Evolutionary conservation across 64 coral and sea anemone genomes (phyloP).

Genomic region (Actinia equina): DNA sequence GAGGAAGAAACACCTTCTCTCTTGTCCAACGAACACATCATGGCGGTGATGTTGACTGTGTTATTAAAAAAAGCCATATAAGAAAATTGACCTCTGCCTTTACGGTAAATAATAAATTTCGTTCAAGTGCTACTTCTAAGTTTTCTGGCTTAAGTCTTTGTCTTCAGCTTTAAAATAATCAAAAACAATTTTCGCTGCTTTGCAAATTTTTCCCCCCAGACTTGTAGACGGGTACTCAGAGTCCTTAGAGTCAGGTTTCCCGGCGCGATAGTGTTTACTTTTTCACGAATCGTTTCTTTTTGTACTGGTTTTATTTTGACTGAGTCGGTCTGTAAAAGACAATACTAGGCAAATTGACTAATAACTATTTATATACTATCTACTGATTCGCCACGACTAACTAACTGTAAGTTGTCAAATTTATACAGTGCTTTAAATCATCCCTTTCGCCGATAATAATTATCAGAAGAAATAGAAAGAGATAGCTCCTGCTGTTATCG

Average conservation of each 20-base stretch:
- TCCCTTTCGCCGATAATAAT: background rate
- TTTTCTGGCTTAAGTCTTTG: background rate
- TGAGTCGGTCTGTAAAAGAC: too few species aligned
- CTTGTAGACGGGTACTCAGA: background rate
- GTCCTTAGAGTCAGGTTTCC: background rate
- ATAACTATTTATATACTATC: too few species aligned
- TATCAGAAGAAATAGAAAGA: background rate
- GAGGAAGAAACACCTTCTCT: background rate
- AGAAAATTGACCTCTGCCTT: background rate
- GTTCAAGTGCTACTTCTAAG: background rate
- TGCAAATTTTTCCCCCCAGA: background rate
- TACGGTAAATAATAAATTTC: background rate
- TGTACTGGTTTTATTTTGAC: too few species aligned
- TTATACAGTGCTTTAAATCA: background rate
- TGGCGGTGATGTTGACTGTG: background rate
- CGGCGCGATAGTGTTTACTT: background rate
- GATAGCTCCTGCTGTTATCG: background rate
- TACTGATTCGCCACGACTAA: too few species aligned
- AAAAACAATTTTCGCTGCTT: background rate
- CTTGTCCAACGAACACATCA: background rate
- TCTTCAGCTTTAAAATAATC: background rate
- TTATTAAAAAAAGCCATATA: constrained; percentile 8
- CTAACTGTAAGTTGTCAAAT: background rate
- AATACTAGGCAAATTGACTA: too few species aligned
- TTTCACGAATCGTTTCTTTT: too few species aligned